Evolutionary conservation across 2,797 vertebrate genomes (phyloP).

Genomic region (Leucoraja ocellata): DNA sequence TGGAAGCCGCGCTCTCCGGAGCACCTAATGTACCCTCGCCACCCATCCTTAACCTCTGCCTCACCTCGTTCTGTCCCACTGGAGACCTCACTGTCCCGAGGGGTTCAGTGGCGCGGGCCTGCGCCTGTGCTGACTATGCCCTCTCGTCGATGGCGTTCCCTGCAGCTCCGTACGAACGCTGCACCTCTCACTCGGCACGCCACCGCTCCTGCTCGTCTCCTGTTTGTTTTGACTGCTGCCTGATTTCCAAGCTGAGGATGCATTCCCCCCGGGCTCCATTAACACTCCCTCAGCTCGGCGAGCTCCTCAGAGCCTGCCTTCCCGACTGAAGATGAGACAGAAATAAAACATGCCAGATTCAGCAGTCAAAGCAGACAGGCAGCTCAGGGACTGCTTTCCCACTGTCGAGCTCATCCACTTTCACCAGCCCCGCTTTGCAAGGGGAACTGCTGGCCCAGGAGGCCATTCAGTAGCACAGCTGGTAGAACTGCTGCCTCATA

Average conservation of each 20-base stretch:
- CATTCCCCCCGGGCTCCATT: not conserved
- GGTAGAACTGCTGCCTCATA: too few species aligned
- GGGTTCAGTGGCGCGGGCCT: not conserved
- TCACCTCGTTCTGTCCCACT: not conserved
- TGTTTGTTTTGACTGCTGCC: conserved; percentile 24
- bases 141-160: too few species aligned
- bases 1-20: not conserved
- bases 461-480: not conserved
- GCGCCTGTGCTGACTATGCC: not conserved
- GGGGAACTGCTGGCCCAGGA: not conserved
- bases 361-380: conserved; percentile 24
- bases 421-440: not conserved
- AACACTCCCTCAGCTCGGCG: conserved; percentile 8
- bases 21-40: not conserved
- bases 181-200: not conserved
- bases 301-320: not conserved
- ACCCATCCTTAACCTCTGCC: not conserved
- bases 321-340: not conserved
- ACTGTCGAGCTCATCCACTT: not conserved
- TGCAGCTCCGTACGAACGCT: not conserved
- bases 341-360: not conserved
- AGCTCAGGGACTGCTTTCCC: not conserved
- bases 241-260: not conserved
- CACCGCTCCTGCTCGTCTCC: not conserved
- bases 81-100: not conserved